Conservation (phyloP, 2,888 invertebrate genomes). For the Podotricha telesiphe region DNA sequence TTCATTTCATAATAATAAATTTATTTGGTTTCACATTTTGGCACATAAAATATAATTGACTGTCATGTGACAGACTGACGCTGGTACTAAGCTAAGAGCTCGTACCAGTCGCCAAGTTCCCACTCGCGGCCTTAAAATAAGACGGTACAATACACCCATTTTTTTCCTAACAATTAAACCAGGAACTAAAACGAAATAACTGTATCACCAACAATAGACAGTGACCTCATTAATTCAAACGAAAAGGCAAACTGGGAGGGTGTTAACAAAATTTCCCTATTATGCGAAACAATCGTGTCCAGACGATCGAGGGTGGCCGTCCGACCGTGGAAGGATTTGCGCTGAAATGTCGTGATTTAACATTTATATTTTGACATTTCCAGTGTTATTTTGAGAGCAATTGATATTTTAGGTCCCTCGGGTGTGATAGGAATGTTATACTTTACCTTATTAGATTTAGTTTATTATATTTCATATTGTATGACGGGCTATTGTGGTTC, state of each 20-base stretch:
- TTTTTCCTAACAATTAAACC: background rate
- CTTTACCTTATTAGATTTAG: background rate
- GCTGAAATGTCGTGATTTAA: constrained; percentile 48
- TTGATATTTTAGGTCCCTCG: constrained; percentile 30
- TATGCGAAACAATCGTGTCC: constrained; percentile 52
- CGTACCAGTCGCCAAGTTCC: too few relatives aligned
- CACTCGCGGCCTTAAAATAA: background rate
- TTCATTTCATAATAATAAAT: too few relatives aligned
- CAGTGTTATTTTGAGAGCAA: constrained; percentile 47
- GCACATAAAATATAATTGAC: too few relatives aligned
- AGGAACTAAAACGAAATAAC: background rate
- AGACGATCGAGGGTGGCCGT: constrained; percentile 45
- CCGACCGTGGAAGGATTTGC: constrained; percentile 44
- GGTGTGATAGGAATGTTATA: constrained; percentile 22
- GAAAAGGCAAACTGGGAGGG: constrained; percentile 25
- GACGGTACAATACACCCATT: too few relatives aligned
- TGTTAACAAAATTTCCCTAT: constrained; percentile 48
- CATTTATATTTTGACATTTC: constrained; percentile 54
- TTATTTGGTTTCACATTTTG: too few relatives aligned
- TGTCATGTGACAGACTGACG: too few relatives aligned
- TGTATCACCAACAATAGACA: constrained; percentile 20
- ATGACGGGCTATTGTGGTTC: too few relatives aligned
- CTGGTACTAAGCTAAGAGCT: too few relatives aligned
- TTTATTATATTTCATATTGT: too few relatives aligned
- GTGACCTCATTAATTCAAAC: constrained; percentile 33